Percentiles rank a stretch among this genome's conserved stretches.
Evolutionary conservation across 2,113 vertebrate genomes (phyloP).

Genomic region (Gasterosteus aculeatus): DNA sequence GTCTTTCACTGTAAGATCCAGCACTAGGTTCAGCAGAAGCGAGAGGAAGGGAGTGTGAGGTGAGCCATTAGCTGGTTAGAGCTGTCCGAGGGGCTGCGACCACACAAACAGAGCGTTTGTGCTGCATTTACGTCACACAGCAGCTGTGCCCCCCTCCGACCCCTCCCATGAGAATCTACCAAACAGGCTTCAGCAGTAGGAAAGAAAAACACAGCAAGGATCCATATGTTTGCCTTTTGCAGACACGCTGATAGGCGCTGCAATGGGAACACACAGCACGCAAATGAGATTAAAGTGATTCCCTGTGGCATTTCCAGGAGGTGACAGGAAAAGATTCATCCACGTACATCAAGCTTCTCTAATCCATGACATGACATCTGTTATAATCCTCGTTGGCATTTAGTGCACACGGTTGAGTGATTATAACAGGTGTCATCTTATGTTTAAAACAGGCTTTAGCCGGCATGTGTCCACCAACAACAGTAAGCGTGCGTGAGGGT

Average conservation of each 20-base stretch:
- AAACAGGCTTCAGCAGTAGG: constrained; percentile 55
- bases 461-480: constrained; percentile 38
- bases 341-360: constrained; percentile 45
- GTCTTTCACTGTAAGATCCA: constrained; percentile 26
- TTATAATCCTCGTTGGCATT: constrained; percentile 71
- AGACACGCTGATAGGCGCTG: constrained; percentile 35
- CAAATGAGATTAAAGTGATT: constrained; percentile 56
- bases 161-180: constrained; percentile 49
- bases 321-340: constrained; percentile 44
- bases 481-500: constrained; percentile 33
- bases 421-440: constrained; percentile 76
- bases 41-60: constrained; percentile 59
- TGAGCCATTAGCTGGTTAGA: constrained; percentile 70
- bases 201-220: constrained; percentile 60
- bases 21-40: constrained; percentile 40
- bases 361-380: constrained; percentile 70
- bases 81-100: constrained; percentile 69
- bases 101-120: constrained; percentile 71
- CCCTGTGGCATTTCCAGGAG: constrained; percentile 39
- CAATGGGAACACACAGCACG: constrained; percentile 27
- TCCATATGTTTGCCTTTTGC: constrained; percentile 49
- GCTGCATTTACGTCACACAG: constrained; percentile 79
- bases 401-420: constrained; percentile 49
- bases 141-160: constrained; percentile 65
- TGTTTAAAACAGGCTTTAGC: constrained; percentile 65